Base-by-base conservation (phyloP, 2,797 vertebrate genomes). In the Diplodus sargus region DNA sequence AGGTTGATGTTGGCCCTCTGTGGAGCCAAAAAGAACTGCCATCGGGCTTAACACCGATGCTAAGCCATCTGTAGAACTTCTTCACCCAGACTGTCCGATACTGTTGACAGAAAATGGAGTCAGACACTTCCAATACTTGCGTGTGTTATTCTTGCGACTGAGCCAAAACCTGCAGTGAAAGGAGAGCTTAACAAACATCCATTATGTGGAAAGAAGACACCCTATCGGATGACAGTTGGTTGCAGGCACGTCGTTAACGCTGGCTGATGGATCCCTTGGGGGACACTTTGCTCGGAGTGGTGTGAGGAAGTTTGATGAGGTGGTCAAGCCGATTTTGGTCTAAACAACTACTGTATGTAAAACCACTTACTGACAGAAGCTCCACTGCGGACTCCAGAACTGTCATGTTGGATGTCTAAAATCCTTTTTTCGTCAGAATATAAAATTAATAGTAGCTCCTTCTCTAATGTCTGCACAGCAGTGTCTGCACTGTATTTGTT, bases 1-100 rank as follows among this genome's bases (percentile, higher is more conserved):
- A 96, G 49, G 95, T 97, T 97, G 96, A 96, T 94, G 91, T 97
- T 97, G 97, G 96, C 96, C 74, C 88, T 87, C 75, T 71, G 62
- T 79, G 65, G 90, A 93, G 94, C 82, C 95, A 96, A 94, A 94
- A 96, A 95, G 94, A 11, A 94, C 94, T 95, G 96, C 96, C 95
- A 96, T 95, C 95, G 96, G 96, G 94, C 93, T 93, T 92, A 92
- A 95, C 92, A 90, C 94, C 91, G 92, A 94, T 94, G 95, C 68
- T 22, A 63, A 56, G 51, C 76, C 74, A 74, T 43, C 75, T 58
- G 82, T 74, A 89, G 76, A 86, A 86, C 72, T 74, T 80, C 76
- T 82, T 66, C 43, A 93, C 92, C 91, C 92, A 93, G 94, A 92
- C 94, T 49, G 67, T 86, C 79, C 85, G 93, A 95, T 96, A 94